These are phyloP conservation scores for Nibea albiflora DNA, from an alignment of 2,113 vertebrate species.

Conservation along the genomic window DNA sequence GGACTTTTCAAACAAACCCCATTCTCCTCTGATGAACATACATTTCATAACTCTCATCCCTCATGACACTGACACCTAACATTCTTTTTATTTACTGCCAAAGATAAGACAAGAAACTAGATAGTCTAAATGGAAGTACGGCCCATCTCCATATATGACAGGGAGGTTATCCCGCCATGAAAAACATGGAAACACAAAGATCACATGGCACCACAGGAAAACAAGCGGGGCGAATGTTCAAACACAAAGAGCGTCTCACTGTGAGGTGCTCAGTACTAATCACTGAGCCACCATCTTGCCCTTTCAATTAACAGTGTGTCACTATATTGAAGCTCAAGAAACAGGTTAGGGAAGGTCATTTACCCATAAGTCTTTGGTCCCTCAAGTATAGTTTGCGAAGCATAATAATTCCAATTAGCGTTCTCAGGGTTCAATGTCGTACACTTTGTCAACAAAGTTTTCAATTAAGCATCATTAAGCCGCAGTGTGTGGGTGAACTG, in stretches of 20 bases:
- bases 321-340: conserved; percentile 4
- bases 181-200: neutral
- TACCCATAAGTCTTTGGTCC: conserved; percentile 37
- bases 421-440: conserved; percentile 60
- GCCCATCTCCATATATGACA: neutral
- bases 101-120: neutral
- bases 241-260: neutral
- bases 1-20: neutral
- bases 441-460: conserved; percentile 76
- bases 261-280: conserved; percentile 4
- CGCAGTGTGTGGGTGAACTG: conserved; percentile 62
- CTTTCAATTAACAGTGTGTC: conserved; percentile 30
- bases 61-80: neutral
- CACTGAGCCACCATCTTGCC: neutral
- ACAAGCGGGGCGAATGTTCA: neutral
- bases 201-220: neutral
- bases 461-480: conserved; percentile 76
- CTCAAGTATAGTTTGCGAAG: conserved; percentile 65
- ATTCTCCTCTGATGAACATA: neutral
- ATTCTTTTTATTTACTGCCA: neutral
- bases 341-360: conserved; percentile 28
- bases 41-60: neutral
- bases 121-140: neutral
- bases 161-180: neutral
- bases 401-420: conserved; percentile 64